Conservation (phyloP, 2,113 vertebrate genomes). For the Climacteris rufus region DNA sequence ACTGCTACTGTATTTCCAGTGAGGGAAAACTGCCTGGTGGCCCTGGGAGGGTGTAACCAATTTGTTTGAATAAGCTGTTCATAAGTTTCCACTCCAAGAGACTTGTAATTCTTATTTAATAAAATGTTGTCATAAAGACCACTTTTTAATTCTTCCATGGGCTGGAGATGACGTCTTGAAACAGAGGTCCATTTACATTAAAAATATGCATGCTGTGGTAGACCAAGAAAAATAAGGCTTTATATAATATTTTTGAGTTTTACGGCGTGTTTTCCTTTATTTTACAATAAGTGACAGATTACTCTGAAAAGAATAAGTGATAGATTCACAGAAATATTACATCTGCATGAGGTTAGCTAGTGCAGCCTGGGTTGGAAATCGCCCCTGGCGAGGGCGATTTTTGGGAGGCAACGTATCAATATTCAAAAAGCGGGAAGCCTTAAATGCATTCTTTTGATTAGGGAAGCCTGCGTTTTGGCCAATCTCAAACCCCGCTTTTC, state of each 20-base stretch:
- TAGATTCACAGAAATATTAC: not conserved
- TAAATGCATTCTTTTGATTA: not conserved
- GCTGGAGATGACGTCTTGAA: conserved; percentile 31
- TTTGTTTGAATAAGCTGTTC: conserved; percentile 52
- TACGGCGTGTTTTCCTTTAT: not conserved
- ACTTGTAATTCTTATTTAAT: conserved; percentile 41
- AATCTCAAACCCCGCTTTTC: not conserved
- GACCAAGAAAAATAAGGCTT: conserved; percentile 35
- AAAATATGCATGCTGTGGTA: conserved; percentile 14
- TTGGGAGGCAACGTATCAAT: not conserved
- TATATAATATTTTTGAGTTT: not conserved
- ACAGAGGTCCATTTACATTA: conserved; percentile 48
- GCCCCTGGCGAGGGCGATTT: accelerated
- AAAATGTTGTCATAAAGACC: conserved; percentile 39
- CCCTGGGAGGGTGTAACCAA: conserved; percentile 1
- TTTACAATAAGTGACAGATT: conserved; percentile 14
- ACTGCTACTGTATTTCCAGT: not conserved
- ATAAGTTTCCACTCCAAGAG: conserved; percentile 22
- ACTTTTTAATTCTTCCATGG: conserved; percentile 19
- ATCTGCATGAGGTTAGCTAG: not conserved
- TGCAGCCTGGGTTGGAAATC: not conserved
- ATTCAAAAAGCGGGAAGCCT: not conserved
- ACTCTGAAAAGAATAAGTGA: not conserved
- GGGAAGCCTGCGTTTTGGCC: not conserved
- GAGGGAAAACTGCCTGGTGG: not conserved